These are phyloP conservation scores for Boulengeromyrus knoepffleri DNA, from an alignment of 2,113 vertebrate species.

Conservation along the genomic window DNA sequence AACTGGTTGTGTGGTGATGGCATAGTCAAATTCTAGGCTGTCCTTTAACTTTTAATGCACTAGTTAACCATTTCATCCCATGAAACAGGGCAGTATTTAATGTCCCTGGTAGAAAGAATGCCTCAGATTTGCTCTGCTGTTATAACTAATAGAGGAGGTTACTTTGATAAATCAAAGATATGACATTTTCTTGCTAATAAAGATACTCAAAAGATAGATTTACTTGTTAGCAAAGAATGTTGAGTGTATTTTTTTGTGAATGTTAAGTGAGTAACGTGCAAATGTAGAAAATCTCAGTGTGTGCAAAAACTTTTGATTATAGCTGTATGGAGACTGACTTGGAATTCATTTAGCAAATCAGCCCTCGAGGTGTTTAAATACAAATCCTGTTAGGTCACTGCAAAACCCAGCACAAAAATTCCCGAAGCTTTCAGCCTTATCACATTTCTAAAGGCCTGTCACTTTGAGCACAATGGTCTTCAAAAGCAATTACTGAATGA, in stretches of 20 bases:
- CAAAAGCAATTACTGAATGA: conserved; percentile 3
- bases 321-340: neutral
- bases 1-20: no score
- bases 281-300: no score
- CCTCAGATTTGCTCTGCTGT: neutral
- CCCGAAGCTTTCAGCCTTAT: neutral
- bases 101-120: no score
- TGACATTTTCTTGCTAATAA: neutral
- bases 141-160: no score
- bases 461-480: neutral
- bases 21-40: no score
- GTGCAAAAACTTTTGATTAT: neutral
- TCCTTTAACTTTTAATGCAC: no score
- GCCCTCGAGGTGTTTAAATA: neutral
- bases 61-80: no score
- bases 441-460: neutral
- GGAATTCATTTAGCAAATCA: neutral
- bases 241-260: neutral
- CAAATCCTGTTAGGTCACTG: neutral
- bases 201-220: no score
- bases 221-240: no score
- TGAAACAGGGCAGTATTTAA: no score
- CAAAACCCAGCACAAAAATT: neutral
- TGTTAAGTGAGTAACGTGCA: neutral
- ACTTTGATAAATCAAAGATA: no score